A percentile compares a stretch with the other conserved stretches of the same genome.
These are phyloP conservation scores for Ommatoiulus sabulosus DNA, from an alignment of 2,888 invertebrate species.

Conservation along the genomic window DNA sequence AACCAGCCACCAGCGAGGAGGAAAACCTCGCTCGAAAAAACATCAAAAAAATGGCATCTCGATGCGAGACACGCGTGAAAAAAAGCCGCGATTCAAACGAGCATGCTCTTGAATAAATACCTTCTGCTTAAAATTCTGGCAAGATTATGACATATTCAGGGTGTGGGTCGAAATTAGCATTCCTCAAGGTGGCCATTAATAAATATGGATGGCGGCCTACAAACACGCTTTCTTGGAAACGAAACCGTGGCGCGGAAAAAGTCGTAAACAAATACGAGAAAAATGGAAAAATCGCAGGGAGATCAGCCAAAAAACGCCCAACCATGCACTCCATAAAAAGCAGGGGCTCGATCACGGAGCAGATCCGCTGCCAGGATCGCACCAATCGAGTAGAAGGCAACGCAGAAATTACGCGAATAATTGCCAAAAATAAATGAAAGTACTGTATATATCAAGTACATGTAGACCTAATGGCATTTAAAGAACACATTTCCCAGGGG, in stretches of 20 bases:
- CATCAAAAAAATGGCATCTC: neutral
- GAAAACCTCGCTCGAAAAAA: neutral
- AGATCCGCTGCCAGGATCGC: neutral
- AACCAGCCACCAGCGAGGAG: neutral
- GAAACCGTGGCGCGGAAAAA: conserved; percentile 12
- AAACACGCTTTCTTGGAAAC: conserved; percentile 16
- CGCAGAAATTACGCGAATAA: neutral
- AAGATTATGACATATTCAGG: conserved; percentile 30
- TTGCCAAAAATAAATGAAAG: too few species aligned
- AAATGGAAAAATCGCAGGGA: neutral
- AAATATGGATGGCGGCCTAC: conserved; percentile 36
- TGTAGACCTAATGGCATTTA: neutral
- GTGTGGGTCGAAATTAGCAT: conserved; percentile 43
- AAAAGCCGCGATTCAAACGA: neutral
- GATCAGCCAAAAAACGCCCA: conserved; percentile 2
- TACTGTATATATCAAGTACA: neutral
- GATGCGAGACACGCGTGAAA: neutral
- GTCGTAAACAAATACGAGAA: neutral
- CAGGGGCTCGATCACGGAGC: neutral
- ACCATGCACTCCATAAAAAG: neutral
- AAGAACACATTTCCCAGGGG: neutral
- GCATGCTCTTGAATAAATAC: conserved; percentile 19
- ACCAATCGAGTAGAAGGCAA: neutral
- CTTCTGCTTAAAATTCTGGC: conserved; percentile 6
- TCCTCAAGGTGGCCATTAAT: conserved; percentile 43